These are phyloP conservation scores for Notothenia coriiceps DNA, from an alignment of 2,113 vertebrate species.

Conservation along the genomic window DNA sequence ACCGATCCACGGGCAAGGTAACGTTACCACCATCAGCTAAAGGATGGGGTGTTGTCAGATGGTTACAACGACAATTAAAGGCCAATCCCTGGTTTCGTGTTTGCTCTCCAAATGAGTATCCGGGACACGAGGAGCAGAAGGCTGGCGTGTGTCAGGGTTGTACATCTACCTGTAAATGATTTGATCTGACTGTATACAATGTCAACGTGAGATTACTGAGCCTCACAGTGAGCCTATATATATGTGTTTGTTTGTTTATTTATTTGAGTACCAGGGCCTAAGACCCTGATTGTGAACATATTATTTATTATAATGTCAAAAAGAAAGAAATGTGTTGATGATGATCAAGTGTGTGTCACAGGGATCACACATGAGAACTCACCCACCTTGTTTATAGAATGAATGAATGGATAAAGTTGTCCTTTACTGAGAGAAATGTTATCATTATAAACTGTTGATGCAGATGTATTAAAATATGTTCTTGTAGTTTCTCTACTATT, in stretches of 20 bases:
- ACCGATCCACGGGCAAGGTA: neutral
- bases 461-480: constrained; percentile 98
- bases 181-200: constrained; percentile 56
- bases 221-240: constrained; percentile 52
- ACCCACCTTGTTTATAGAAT: constrained; percentile 90
- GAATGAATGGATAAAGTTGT: constrained; percentile 86
- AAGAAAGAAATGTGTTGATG: constrained; percentile 36
- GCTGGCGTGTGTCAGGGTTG: constrained; percentile 41
- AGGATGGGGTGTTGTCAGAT: neutral
- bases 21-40: constrained; percentile 10
- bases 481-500: constrained; percentile 98
- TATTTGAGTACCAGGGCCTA: constrained; percentile 78
- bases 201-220: constrained; percentile 54
- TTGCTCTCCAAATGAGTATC: constrained; percentile 14
- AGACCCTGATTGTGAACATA: constrained; percentile 69
- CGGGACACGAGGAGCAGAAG: constrained; percentile 21
- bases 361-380: constrained; percentile 87
- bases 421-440: constrained; percentile 74
- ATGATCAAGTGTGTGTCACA: constrained; percentile 48
- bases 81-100: neutral
- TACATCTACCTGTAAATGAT: constrained; percentile 69
- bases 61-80: constrained; percentile 9
- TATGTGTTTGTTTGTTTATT: constrained; percentile 66
- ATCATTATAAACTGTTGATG: constrained; percentile 91
- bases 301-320: constrained; percentile 75